Evolutionary conservation across 2,888 invertebrate genomes (phyloP).

Genomic region (Barypeithes pellucidus): DNA sequence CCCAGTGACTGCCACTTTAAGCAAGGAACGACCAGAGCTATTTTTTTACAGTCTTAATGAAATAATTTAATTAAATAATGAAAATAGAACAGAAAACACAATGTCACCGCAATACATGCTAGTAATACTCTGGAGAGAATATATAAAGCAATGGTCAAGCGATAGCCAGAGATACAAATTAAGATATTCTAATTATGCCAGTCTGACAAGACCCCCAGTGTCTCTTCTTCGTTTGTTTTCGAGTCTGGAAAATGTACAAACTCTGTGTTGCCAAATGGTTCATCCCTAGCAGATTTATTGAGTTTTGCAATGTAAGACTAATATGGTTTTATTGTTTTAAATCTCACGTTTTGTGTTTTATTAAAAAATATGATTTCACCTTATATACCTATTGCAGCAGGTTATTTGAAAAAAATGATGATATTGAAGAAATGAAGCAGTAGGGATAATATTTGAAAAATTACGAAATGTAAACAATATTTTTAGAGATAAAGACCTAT

Average conservation of each 20-base stretch:
- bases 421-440: no score
- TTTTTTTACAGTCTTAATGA: neutral
- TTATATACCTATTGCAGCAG: no score
- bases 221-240: conserved; percentile 55
- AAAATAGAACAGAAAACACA: neutral
- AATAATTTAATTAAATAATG: conserved; percentile 1
- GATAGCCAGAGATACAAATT: conserved; percentile 77
- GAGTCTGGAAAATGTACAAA: conserved; percentile 34
- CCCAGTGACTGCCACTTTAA: no score
- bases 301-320: no score
- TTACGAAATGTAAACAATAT: no score
- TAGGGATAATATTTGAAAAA: no score
- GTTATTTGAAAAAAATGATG: no score
- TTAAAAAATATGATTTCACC: no score
- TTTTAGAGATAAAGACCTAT: no score
- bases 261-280: conserved; percentile 3
- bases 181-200: conserved; percentile 79
- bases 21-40: no score
- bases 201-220: conserved; percentile 39
- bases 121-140: conserved; percentile 62
- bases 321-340: no score
- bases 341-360: no score
- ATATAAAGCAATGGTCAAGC: conserved; percentile 69
- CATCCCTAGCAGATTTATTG: neutral
- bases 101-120: neutral